Conservation (phyloP, 2,888 invertebrate species). For the Euplagia quadripunctaria region DNA sequence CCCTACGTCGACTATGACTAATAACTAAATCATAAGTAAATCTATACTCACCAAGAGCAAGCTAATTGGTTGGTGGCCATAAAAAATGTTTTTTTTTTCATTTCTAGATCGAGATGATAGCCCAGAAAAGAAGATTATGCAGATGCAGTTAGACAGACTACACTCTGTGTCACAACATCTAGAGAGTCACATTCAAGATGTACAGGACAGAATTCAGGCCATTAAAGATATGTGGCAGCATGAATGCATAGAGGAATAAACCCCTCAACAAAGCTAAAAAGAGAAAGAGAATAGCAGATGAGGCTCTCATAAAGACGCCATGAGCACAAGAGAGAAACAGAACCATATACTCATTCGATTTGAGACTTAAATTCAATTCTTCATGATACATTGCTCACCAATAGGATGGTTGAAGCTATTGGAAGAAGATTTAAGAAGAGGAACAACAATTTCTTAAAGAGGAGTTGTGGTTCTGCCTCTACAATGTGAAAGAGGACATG, state of each 20-base stretch:
- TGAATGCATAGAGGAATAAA: slow-evolving; percentile 30
- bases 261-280: not conserved
- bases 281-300: not conserved
- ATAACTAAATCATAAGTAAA: too few relatives aligned
- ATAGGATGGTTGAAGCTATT: not conserved
- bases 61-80: not conserved
- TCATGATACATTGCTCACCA: not conserved
- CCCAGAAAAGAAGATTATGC: slow-evolving; percentile 21
- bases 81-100: not conserved
- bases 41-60: not conserved
- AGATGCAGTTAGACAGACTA: slow-evolving; percentile 26
- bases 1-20: too few relatives aligned
- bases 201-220: slow-evolving; percentile 43
- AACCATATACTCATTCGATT: not conserved
- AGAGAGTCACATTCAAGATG: slow-evolving; percentile 35
- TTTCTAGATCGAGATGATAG: slow-evolving; percentile 10
- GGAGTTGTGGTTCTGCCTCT: not conserved
- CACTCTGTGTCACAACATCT: slow-evolving; percentile 35
- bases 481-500: not conserved
- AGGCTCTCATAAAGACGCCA: not conserved
- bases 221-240: slow-evolving; percentile 51
- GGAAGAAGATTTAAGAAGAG: not conserved
- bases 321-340: not conserved
- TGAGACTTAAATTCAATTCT: not conserved
- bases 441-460: not conserved